These are phyloP conservation scores for Propithecus coquereli DNA, from an alignment of 2,113 vertebrate species.

Conservation along the genomic window DNA sequence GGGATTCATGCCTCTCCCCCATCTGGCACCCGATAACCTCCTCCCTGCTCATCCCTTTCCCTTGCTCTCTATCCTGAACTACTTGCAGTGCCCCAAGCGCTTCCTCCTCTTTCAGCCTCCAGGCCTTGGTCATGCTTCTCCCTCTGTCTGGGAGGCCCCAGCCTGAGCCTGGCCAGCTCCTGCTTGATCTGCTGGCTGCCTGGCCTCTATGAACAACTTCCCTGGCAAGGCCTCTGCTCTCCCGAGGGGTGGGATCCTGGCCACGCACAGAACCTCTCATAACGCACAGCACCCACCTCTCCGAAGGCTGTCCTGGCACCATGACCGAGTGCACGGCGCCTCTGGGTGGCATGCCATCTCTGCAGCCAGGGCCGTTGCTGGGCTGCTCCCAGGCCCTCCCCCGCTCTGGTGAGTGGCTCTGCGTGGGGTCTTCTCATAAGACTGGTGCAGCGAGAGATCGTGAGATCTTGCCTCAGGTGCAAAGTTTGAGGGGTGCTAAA, in stretches of 20 bases:
- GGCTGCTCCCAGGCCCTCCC: too few species aligned
- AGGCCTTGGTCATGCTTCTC: not conserved
- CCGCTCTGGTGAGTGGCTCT: not conserved
- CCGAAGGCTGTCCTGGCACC: not conserved
- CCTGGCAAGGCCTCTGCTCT: not conserved
- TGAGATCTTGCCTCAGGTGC: not conserved
- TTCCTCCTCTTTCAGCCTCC: not conserved
- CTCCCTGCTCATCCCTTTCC: not conserved
- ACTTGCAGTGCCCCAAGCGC: too few species aligned
- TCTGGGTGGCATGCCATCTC: not conserved
- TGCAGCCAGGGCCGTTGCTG: not conserved
- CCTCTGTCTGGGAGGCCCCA: not conserved
- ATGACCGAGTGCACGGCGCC: accelerated
- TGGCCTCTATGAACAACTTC: not conserved
- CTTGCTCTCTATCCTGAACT: not conserved
- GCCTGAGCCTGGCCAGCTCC: not conserved
- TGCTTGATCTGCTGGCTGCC: not conserved
- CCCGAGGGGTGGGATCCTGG: not conserved
- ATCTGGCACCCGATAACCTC: not conserved
- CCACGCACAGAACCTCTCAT: not conserved
- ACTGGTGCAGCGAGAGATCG: not conserved
- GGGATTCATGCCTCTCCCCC: not conserved
- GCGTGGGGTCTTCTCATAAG: not conserved
- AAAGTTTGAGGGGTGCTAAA: not conserved
- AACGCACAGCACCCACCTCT: not conserved